phyloP scores from a whole-genome alignment of 2,888 invertebrate genomes.

The Carcina quercana region DNA sequence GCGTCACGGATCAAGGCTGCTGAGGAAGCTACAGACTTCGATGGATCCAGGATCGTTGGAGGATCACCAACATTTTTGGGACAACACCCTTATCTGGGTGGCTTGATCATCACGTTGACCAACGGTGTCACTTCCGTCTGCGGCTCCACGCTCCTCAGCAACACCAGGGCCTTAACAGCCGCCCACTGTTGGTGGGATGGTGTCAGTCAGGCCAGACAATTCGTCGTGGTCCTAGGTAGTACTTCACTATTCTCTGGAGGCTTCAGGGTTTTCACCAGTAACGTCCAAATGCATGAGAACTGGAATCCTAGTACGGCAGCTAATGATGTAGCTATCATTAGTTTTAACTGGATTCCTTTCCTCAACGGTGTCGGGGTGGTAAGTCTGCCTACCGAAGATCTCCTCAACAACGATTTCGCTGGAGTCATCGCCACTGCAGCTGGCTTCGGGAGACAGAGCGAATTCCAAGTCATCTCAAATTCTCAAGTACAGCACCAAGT shows the following conservation, averaged over 20 bases:
- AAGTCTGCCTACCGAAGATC: slow-evolving; percentile 24
- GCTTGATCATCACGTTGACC: slow-evolving; percentile 29
- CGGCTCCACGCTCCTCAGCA: slow-evolving; percentile 37
- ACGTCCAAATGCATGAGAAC: slow-evolving; percentile 17
- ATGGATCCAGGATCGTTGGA: too few relatives aligned
- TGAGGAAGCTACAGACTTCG: slow-evolving; percentile 26
- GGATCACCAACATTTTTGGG: slow-evolving; percentile 22
- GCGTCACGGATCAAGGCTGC: slow-evolving; percentile 23
- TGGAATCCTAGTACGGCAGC: slow-evolving; percentile 18
- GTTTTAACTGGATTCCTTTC: slow-evolving; percentile 9
- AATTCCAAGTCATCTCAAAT: too few relatives aligned
- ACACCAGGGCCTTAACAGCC: slow-evolving; percentile 29
- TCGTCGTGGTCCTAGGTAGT: slow-evolving; percentile 19
- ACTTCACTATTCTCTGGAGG: slow-evolving; percentile 14
- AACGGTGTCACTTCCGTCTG: slow-evolving; percentile 29
- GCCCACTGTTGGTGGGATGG: slow-evolving; percentile 38
- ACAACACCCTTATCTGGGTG: slow-evolving; percentile 28
- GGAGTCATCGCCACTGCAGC: slow-evolving; percentile 22
- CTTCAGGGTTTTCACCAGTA: slow-evolving; percentile 4
- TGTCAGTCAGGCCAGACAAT: slow-evolving; percentile 21
- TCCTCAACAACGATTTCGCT: slow-evolving; percentile 21
- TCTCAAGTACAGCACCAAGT: slow-evolving; percentile 40
- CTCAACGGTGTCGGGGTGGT: too few relatives aligned
- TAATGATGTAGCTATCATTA: slow-evolving; percentile 28
- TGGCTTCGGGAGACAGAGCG: slow-evolving; percentile 29